Conservation (phyloP, 2,797 vertebrate species). For the Hafferia zeledoni region DNA sequence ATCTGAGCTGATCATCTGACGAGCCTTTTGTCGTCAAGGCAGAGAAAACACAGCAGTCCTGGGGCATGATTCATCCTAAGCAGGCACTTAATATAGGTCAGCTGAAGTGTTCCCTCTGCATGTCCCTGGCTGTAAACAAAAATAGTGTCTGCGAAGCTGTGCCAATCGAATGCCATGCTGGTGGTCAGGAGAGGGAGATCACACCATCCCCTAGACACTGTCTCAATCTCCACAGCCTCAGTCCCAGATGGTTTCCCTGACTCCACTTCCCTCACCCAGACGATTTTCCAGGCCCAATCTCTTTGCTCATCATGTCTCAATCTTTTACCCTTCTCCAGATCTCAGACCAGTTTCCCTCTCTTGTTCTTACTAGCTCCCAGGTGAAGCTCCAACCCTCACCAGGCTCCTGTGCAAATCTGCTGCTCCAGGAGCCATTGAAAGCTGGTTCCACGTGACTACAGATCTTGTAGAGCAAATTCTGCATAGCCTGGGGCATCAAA, state of each 20-base stretch:
- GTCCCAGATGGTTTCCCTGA: background rate
- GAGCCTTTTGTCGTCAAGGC: background rate
- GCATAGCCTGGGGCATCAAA: background rate
- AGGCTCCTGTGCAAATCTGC: background rate
- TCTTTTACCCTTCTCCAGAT: background rate
- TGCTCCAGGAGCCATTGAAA: background rate
- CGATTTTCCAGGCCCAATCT: background rate
- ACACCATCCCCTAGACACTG: background rate
- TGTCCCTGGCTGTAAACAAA: background rate
- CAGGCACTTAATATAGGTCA: background rate
- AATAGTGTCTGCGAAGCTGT: background rate
- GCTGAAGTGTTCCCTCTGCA: background rate
- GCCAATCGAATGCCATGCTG: background rate
- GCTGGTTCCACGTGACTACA: background rate
- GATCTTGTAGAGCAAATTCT: background rate
- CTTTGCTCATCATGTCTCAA: background rate
- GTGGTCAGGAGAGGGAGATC: background rate
- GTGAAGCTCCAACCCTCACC: background rate
- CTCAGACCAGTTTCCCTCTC: background rate
- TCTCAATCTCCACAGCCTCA: background rate
- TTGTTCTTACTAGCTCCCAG: background rate
- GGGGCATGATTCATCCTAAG: background rate
- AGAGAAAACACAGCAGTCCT: background rate
- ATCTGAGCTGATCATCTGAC: background rate
- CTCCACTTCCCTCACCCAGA: background rate